Evolutionary conservation across 35 echinoderm and acorn worm genomes (phyloP).

Genomic region (Diadema setosum): DNA sequence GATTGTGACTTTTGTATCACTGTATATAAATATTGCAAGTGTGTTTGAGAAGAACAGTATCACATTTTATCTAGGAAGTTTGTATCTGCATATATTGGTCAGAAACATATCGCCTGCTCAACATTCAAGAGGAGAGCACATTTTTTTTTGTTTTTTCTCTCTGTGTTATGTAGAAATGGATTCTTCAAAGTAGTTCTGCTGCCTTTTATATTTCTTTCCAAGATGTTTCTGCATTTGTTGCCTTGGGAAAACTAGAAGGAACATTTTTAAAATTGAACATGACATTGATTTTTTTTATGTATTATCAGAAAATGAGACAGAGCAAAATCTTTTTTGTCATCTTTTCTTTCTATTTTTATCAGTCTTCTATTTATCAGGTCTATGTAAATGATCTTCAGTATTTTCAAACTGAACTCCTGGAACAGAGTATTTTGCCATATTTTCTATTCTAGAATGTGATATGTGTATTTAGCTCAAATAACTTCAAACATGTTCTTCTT

Average conservation of each 20-base stretch:
- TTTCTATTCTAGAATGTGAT: constrained; percentile 21
- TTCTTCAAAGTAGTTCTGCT: background rate
- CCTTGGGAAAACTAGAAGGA: background rate
- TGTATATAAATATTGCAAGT: too few relatives aligned
- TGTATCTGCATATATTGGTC: constrained; percentile 1
- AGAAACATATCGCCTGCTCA: background rate
- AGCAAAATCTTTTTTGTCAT: background rate
- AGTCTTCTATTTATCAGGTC: background rate
- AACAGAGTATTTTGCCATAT: constrained; percentile 22
- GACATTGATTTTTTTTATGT: too few relatives aligned
- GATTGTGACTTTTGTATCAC: too few relatives aligned
- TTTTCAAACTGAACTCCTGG: background rate
- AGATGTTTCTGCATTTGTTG: background rate
- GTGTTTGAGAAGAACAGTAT: too few relatives aligned
- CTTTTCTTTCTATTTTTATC: background rate
- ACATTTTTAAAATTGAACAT: too few relatives aligned
- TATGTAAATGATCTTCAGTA: constrained; percentile 23
- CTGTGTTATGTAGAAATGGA: too few relatives aligned
- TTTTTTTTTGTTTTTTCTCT: background rate
- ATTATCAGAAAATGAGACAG: background rate
- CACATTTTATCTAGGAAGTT: background rate
- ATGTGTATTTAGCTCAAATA: constrained; percentile 26
- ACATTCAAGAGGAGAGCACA: background rate
- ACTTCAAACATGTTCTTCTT: constrained; percentile 10
- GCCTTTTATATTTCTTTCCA: constrained; percentile 5